Conservation (phyloP, 1,140 invertebrate genomes). For the Drosophila kohkoa region DNA sequence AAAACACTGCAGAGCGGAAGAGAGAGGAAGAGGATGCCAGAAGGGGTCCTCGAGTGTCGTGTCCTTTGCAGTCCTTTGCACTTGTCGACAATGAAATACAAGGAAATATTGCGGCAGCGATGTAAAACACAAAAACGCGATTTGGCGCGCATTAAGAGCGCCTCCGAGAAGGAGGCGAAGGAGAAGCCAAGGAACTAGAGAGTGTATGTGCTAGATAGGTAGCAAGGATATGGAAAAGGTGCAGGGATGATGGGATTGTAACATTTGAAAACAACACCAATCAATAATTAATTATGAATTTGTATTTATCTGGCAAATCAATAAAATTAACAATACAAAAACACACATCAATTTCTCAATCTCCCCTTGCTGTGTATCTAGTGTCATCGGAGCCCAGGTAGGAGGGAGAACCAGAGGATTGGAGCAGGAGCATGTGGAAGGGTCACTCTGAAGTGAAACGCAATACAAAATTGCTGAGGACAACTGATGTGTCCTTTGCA, state of each 20-base stretch:
- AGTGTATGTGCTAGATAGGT: background rate
- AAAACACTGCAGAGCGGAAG: constrained; percentile 11
- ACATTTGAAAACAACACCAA: background rate
- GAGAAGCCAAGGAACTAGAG: background rate
- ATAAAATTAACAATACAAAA: background rate
- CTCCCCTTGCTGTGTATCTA: background rate
- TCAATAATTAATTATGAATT: constrained; percentile 3
- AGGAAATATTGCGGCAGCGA: constrained; percentile 52
- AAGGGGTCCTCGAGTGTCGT: constrained; percentile 56
- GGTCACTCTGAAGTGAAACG: constrained; percentile 39
- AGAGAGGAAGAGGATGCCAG: background rate
- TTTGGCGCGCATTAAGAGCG: constrained; percentile 69
- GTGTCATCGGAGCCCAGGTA: background rate
- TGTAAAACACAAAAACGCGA: constrained; percentile 74
- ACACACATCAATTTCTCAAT: background rate
- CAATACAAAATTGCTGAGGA: constrained; percentile 51
- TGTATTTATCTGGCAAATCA: background rate
- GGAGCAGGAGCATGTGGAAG: background rate
- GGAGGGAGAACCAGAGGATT: too few species aligned
- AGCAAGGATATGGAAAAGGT: background rate
- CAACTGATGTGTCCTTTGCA: constrained; percentile 43
- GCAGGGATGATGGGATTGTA: too few species aligned
- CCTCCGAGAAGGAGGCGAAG: background rate
- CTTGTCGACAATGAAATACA: constrained; percentile 58
- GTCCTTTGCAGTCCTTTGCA: constrained; percentile 62